These are phyloP conservation scores for Kryptopterus vitreolus DNA, from an alignment of 2,797 vertebrate genomes.

Conservation along the genomic window DNA sequence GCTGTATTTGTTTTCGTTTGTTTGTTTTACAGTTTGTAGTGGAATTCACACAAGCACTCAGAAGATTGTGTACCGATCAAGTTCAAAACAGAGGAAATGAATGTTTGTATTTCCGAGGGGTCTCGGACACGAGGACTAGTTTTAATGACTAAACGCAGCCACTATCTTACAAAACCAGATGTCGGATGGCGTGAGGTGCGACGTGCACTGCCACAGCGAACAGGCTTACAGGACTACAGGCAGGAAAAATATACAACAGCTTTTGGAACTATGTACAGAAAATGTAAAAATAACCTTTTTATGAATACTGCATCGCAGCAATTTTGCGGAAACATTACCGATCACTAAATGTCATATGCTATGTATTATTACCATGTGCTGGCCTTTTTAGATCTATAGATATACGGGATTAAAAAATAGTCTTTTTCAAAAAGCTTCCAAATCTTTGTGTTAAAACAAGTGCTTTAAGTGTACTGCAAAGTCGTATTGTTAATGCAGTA, in stretches of 20 bases:
- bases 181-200: slow-evolving; percentile 12
- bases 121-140: not conserved
- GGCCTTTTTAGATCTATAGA: slow-evolving; percentile 4
- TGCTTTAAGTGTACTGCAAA: not conserved
- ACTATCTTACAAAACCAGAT: slow-evolving; percentile 25
- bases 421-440: not conserved
- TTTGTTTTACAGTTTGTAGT: not conserved
- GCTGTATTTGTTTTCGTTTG: too few relatives aligned
- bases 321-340: slow-evolving; percentile 18
- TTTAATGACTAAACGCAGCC: slow-evolving; percentile 11
- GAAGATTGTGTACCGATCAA: not conserved
- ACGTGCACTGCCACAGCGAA: slow-evolving; percentile 29
- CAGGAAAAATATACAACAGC: slow-evolving; percentile 14
- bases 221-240: slow-evolving; percentile 30
- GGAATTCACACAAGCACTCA: not conserved
- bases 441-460: not conserved
- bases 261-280: slow-evolving; percentile 11
- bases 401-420: slow-evolving; percentile 8
- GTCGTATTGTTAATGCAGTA: not conserved
- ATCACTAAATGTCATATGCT: not conserved
- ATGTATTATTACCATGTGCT: not conserved
- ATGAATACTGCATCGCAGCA: slow-evolving; percentile 38
- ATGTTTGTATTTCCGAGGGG: not conserved
- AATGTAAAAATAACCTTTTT: slow-evolving; percentile 40
- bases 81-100: not conserved